These are phyloP conservation scores for Drosophila fungiperda DNA, from an alignment of 2,888 invertebrate species.

Conservation along the genomic window DNA sequence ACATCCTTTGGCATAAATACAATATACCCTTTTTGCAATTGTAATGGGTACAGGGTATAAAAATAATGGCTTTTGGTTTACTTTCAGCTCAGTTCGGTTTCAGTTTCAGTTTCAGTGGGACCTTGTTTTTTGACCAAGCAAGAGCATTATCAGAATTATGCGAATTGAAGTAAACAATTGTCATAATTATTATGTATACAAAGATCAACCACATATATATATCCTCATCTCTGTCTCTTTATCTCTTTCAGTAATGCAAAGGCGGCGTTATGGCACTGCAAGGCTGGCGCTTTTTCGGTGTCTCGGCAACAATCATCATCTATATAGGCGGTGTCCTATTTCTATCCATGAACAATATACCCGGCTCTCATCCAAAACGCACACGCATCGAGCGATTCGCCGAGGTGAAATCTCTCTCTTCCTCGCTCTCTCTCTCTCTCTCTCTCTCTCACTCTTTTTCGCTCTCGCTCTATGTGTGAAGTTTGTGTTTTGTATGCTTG, in stretches of 20 bases:
- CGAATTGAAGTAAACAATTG: slow-evolving; percentile 17
- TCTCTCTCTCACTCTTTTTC: not conserved
- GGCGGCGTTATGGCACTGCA: slow-evolving; percentile 84
- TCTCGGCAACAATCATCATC: slow-evolving; percentile 84
- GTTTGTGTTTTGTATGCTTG: not conserved
- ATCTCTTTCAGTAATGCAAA: slow-evolving; percentile 78
- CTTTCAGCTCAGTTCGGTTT: slow-evolving; percentile 16
- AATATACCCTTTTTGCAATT: not conserved
- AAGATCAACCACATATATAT: slow-evolving; percentile 1
- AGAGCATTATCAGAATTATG: slow-evolving; percentile 3
- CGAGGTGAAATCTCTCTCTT: slow-evolving; percentile 72
- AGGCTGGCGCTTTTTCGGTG: slow-evolving; percentile 85
- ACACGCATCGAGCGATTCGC: slow-evolving; percentile 82
- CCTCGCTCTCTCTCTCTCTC: not conserved
- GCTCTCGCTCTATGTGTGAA: not conserved
- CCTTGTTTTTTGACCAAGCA: slow-evolving; percentile 8
- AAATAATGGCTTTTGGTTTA: slow-evolving; percentile 34
- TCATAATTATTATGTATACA: slow-evolving; percentile 2
- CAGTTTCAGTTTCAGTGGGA: slow-evolving; percentile 7
- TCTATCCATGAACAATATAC: slow-evolving; percentile 85
- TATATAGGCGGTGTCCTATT: slow-evolving; percentile 85
- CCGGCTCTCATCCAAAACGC: slow-evolving; percentile 83
- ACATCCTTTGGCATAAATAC: not conserved
- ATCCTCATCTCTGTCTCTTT: not conserved
- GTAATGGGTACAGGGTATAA: not conserved